Evolutionary conservation across 2,888 invertebrate genomes (phyloP).

Genomic region (Salpingus planirostris): DNA sequence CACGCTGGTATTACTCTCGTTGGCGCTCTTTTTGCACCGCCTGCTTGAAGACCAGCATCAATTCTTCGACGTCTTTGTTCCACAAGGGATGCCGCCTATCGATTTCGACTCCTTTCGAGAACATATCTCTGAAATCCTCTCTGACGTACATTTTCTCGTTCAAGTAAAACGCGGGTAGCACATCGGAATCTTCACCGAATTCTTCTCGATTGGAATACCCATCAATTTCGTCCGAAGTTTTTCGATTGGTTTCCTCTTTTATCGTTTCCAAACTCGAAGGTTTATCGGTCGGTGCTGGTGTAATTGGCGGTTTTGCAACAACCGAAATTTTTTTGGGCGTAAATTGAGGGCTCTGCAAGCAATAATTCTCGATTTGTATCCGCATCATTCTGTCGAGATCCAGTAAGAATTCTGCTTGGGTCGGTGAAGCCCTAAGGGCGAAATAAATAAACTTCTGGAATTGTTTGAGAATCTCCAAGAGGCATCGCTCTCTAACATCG

Average conservation of each 20-base stretch:
- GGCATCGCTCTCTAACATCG: slow-evolving; percentile 33
- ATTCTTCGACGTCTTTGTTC: slow-evolving; percentile 32
- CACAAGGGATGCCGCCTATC: slow-evolving; percentile 20
- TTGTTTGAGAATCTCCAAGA: slow-evolving; percentile 37
- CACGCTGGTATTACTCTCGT: no score
- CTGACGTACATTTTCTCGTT: slow-evolving; percentile 34
- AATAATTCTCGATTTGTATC: slow-evolving; percentile 29
- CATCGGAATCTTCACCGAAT: slow-evolving; percentile 5
- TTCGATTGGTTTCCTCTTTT: slow-evolving; percentile 21
- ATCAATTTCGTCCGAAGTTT: slow-evolving; percentile 3
- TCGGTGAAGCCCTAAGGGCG: slow-evolving; percentile 40
- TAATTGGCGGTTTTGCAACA: no score
- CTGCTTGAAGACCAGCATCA: slow-evolving; percentile 16
- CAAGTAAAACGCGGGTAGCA: slow-evolving; percentile 30
- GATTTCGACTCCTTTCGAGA: slow-evolving; percentile 27
- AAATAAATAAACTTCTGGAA: slow-evolving; percentile 46
- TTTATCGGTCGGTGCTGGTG: not conserved
- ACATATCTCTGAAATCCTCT: slow-evolving; percentile 37
- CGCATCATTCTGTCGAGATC: slow-evolving; percentile 35
- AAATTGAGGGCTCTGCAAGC: not conserved
- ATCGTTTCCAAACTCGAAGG: not conserved
- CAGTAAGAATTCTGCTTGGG: slow-evolving; percentile 44
- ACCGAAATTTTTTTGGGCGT: not conserved
- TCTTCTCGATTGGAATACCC: slow-evolving; percentile 3
- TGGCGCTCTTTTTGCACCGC: slow-evolving; percentile 3